phyloP scores from a whole-genome alignment of 2,888 invertebrate species.

The Leptopilina drosophilae region DNA sequence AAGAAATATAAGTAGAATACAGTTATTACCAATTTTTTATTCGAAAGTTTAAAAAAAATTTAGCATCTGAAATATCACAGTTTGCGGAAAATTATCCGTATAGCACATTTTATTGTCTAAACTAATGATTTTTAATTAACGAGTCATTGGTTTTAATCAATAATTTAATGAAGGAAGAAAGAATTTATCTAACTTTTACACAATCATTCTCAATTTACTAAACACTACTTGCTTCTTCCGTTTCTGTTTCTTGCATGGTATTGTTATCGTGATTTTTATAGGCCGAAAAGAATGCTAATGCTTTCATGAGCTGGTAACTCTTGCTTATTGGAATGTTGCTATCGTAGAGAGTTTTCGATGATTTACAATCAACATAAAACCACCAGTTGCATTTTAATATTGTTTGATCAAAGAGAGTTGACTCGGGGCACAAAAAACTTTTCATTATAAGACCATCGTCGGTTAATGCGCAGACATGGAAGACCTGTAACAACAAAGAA shows the following conservation, averaged over 20 bases:
- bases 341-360: conserved; percentile 88
- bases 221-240: conserved; percentile 39
- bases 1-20: too few relatives aligned
- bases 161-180: background rate
- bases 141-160: background rate
- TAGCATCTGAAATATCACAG: too few relatives aligned
- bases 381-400: conserved; percentile 96
- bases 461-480: conserved; percentile 93
- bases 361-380: conserved; percentile 94
- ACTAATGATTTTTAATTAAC: background rate
- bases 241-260: conserved; percentile 55
- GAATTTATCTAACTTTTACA: conserved; percentile 25
- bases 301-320: conserved; percentile 94
- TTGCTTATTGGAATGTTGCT: conserved; percentile 94
- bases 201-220: conserved; percentile 27
- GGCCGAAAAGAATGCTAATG: conserved; percentile 91
- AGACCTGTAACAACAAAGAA: conserved; percentile 81
- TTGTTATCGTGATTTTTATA: conserved; percentile 83
- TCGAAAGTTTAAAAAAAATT: too few relatives aligned
- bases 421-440: conserved; percentile 93
- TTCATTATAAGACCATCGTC: conserved; percentile 94
- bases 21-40: too few relatives aligned
- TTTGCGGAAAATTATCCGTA: background rate
- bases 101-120: background rate
- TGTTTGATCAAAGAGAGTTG: conserved; percentile 93